Evolutionary conservation across 2,113 vertebrate species (phyloP), one percentile per base, ranked within the genome.

Genomic region (Proterorhinus semilunaris): DNA sequence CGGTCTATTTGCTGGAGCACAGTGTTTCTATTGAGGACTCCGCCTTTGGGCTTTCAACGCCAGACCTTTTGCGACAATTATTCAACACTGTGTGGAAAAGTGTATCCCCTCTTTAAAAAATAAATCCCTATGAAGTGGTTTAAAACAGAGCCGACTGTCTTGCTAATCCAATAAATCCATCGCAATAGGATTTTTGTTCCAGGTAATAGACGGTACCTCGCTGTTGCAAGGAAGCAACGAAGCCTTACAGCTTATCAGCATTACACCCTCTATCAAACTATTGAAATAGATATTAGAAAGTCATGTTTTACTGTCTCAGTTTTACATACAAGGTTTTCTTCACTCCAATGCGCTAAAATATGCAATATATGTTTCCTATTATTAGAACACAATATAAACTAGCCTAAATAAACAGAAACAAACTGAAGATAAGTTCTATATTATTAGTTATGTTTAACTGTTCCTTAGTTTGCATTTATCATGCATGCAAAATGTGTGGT

Each of bases 131-230:
- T 0, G 7, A 57, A 6, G 9, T 2, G 0, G 12, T 6, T 11
- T 2, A 21, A 8, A 54, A 55, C 8, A 12, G 1, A 0, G 2
- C 0, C 8, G 48, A 7, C 45, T 0, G 46, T 1, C 21, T 36
- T 21, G 65, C n/a, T 6, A 0, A 57, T 62, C 6, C 12, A 8
- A 47, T 8, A 12, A 54, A 67, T 43, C 45, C 17, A 51, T 46
- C 62, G 55, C 62, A 43, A 8, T 76, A 75, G 66, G 81, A 6
- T 4, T 57, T 57, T 68, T 36, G 49, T 53, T 76, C 69, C 88
- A 86, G 88, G 86, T 85, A 86, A 47, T 91, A 91, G 89, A 80
- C 89, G 0, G 76, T 2, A 6, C 79, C 86, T 27, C 62, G 49
- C 62, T 75, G 58, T 36, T 74, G 51, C 66, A 76, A 79, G 62